Conservation (phyloP, 2,888 invertebrate genomes). For the Tenodera sinensis region DNA sequence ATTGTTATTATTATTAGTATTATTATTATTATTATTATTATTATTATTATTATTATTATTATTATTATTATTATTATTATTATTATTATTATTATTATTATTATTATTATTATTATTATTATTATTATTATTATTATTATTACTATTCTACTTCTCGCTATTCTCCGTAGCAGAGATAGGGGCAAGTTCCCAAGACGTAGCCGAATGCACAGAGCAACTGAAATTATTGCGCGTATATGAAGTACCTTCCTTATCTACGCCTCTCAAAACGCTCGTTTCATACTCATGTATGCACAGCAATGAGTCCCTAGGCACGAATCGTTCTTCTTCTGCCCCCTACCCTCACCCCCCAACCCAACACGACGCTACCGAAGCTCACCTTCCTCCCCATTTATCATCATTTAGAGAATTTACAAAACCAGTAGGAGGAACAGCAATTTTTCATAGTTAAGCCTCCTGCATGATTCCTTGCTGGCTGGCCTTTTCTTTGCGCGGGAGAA, state of each 20-base stretch:
- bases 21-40: too few relatives aligned
- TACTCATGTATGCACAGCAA: background rate
- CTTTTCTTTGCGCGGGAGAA: background rate
- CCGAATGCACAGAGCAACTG: background rate
- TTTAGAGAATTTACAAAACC: conserved; percentile 5
- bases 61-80: too few relatives aligned
- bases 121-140: too few relatives aligned
- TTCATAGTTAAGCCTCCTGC: background rate
- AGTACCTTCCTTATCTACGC: background rate
- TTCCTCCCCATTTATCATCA: background rate
- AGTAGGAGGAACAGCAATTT: background rate
- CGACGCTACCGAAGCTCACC: background rate
- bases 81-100: too few relatives aligned
- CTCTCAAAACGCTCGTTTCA: background rate
- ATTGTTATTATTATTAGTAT: too few relatives aligned
- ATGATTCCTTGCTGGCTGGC: background rate
- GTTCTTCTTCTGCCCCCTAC: background rate
- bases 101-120: too few relatives aligned
- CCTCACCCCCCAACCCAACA: background rate
- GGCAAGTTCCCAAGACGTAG: background rate
- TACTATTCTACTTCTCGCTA: too few relatives aligned
- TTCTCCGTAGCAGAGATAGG: too few relatives aligned
- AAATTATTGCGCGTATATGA: background rate
- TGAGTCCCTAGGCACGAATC: background rate
- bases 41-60: too few relatives aligned